Evolutionary conservation across 37 sponge, comb jelly and placozoan species (phyloP).

Genomic region (Aplysina aerophoba): DNA sequence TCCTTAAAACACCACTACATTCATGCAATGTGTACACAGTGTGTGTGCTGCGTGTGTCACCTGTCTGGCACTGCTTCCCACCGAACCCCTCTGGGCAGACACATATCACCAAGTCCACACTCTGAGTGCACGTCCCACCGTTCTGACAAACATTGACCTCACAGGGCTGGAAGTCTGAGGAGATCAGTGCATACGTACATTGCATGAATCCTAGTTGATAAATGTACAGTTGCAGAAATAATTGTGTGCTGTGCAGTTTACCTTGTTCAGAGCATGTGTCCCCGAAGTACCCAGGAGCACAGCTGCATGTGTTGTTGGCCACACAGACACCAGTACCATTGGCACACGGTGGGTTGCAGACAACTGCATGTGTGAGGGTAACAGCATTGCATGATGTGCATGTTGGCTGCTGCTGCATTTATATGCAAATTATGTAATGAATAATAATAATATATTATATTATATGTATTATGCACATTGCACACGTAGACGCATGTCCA

Average conservation of each 20-base stretch:
- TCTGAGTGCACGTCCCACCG: conserved; percentile 26
- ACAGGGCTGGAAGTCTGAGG: conserved; percentile 26
- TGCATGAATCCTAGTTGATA: no score
- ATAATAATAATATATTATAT: no score
- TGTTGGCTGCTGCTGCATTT: not conserved
- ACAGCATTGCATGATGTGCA: not conserved
- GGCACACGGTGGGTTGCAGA: conserved; percentile 67
- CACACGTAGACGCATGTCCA: no score
- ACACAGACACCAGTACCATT: conserved; percentile 67
- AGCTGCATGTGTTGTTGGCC: conserved; percentile 52
- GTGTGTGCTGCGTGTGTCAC: no score
- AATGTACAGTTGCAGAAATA: no score
- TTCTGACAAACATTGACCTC: conserved; percentile 19
- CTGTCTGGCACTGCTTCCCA: conserved; percentile 26
- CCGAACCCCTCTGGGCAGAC: conserved; percentile 38
- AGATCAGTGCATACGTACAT: no score
- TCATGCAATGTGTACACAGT: no score
- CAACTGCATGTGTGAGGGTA: not conserved
- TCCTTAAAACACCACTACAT: no score
- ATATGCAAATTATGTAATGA: not conserved
- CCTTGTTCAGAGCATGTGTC: conserved; percentile 37
- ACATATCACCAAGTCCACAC: conserved; percentile 2
- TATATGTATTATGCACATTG: no score
- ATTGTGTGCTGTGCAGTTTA: not conserved
- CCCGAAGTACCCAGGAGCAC: conserved; percentile 59